Percentiles rank a stretch among this genome's conserved stretches.
Evolutionary conservation across 2,888 invertebrate genomes (phyloP).

Genomic region (Aproaerema taeniolella): DNA sequence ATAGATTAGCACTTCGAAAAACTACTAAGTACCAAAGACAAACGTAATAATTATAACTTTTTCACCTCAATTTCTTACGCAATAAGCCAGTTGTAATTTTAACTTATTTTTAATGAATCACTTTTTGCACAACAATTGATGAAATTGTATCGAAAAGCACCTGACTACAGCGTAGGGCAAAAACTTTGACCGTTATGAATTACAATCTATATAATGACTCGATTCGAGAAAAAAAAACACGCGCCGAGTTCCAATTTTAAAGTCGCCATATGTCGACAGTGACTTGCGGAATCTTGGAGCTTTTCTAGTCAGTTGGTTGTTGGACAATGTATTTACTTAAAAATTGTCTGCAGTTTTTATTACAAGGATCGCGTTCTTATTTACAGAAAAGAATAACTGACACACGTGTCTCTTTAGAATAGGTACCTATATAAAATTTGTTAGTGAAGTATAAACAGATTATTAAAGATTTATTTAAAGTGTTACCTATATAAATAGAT

Average conservation of each 20-base stretch:
- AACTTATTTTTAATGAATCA: conserved; percentile 34
- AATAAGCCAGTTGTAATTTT: conserved; percentile 16
- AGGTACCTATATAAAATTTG: too few species aligned
- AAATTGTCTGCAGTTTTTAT: too few species aligned
- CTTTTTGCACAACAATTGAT: conserved; percentile 41
- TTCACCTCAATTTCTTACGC: conserved; percentile 12
- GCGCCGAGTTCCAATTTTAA: conserved; percentile 55
- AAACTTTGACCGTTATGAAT: conserved; percentile 65
- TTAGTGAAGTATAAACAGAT: too few species aligned
- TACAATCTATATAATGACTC: conserved; percentile 65
- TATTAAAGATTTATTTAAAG: too few species aligned
- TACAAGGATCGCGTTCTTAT: too few species aligned
- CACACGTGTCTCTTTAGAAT: too few species aligned
- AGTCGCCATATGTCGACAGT: conserved; percentile 66
- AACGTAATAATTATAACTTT: conserved; percentile 10
- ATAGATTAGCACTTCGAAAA: too few species aligned
- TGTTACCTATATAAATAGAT: too few species aligned
- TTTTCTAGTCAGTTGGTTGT: conserved; percentile 16
- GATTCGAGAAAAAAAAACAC: conserved; percentile 58
- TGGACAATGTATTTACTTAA: too few species aligned
- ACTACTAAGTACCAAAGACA: too few species aligned
- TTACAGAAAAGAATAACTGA: too few species aligned
- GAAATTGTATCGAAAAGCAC: conserved; percentile 47
- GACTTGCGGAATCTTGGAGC: conserved; percentile 51
- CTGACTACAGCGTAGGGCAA: conserved; percentile 47